Percentiles rank a stretch among this genome's conserved stretches.
Evolutionary conservation across 2,888 invertebrate genomes (phyloP).

Genomic region (Isotomurus palustris): DNA sequence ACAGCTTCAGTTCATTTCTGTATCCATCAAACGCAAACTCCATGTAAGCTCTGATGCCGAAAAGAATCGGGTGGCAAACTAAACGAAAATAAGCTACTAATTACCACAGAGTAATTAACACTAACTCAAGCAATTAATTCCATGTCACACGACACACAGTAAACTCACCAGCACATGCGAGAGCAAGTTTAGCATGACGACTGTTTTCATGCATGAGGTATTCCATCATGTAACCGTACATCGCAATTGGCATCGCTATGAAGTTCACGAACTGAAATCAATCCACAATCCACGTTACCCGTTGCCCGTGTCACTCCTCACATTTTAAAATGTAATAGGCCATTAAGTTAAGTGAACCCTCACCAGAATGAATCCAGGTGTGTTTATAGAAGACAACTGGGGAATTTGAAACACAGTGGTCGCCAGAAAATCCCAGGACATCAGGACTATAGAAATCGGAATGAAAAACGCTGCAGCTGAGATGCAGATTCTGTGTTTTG

Average conservation of each 20-base stretch:
- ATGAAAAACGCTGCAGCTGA: slow-evolving; percentile 13
- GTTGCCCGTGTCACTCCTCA: neutral
- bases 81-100: neutral
- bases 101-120: neutral
- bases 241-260: slow-evolving; percentile 18
- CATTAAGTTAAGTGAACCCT: neutral
- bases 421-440: slow-evolving; percentile 28
- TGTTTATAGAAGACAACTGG: slow-evolving; percentile 25
- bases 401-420: slow-evolving; percentile 21
- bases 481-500: slow-evolving; percentile 18
- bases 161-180: slow-evolving; percentile 17
- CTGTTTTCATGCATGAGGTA: slow-evolving; percentile 25
- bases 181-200: slow-evolving; percentile 11
- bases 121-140: neutral
- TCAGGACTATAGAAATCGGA: slow-evolving; percentile 11
- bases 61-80: slow-evolving; percentile 26
- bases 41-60: slow-evolving; percentile 18
- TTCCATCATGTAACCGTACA: slow-evolving; percentile 37
- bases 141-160: neutral
- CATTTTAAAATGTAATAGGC: neutral
- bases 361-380: slow-evolving; percentile 27
- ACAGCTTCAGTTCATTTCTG: slow-evolving; percentile 16
- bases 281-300: too few species aligned
- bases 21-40: slow-evolving; percentile 21
- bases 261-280: slow-evolving; percentile 22